phyloP scores from a whole-genome alignment of 1,140 invertebrate genomes.

The Drosophila sucinea region DNA sequence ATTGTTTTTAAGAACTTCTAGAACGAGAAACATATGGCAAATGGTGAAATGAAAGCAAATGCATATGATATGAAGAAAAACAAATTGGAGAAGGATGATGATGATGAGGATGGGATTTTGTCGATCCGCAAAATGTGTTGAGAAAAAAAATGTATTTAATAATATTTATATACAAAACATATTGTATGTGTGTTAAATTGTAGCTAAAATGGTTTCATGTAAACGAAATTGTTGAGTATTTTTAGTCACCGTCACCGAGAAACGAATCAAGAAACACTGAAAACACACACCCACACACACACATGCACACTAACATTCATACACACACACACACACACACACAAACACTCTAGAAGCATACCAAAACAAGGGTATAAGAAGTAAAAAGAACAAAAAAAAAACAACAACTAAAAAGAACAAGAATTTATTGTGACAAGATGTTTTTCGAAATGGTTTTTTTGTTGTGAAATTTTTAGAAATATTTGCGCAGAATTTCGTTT shows the following conservation, averaged over 20 bases:
- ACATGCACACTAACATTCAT: conserved; percentile 20
- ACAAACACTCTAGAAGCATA: conserved; percentile 36
- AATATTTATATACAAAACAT: conserved; percentile 59
- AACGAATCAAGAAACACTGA: conserved; percentile 28
- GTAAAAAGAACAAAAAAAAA: not conserved
- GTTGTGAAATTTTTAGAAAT: conserved; percentile 20
- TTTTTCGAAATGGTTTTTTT: conserved; percentile 15
- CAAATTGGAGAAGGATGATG: not conserved
- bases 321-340: conserved; percentile 27
- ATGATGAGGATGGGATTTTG: conserved; percentile 26
- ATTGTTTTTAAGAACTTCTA: conserved; percentile 47
- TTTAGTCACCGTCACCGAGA: conserved; percentile 58
- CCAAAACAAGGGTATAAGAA: conserved; percentile 16
- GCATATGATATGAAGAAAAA: conserved; percentile 1
- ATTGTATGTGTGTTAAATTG: conserved; percentile 59
- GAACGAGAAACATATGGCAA: conserved; percentile 65
- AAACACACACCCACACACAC: conserved; percentile 22
- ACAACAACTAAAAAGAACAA: conserved; percentile 11
- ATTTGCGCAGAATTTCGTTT: conserved; percentile 51
- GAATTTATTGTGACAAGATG: conserved; percentile 17
- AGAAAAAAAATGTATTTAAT: conserved; percentile 41
- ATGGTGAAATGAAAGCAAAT: conserved; percentile 69
- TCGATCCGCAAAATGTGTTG: conserved; percentile 50
- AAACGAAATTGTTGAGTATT: conserved; percentile 80
- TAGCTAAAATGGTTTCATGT: conserved; percentile 80